A percentile compares a stretch with the other conserved stretches of the same genome.
phyloP scores from a whole-genome alignment of 1,140 invertebrate species.

The Atta cephalotes region DNA sequence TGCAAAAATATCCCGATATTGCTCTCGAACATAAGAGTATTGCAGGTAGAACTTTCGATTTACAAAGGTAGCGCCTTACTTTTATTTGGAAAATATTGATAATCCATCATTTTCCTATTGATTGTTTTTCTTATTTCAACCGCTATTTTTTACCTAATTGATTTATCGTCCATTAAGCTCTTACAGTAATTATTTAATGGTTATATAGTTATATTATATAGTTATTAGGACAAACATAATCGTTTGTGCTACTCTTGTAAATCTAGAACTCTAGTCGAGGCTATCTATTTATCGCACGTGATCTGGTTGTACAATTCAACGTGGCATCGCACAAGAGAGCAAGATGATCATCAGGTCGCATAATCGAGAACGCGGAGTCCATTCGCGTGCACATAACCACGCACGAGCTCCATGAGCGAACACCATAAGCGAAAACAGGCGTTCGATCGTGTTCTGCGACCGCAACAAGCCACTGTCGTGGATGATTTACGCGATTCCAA shows the following conservation, averaged over 20 bases:
- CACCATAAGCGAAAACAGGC: constrained; percentile 35
- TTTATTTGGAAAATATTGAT: too few species aligned
- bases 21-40: background rate
- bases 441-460: constrained; percentile 41
- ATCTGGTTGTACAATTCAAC: constrained; percentile 75
- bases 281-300: constrained; percentile 69
- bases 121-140: too few species aligned
- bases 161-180: too few species aligned
- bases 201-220: too few species aligned
- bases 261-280: too few species aligned
- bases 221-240: too few species aligned
- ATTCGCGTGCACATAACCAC: constrained; percentile 33
- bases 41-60: constrained; percentile 27
- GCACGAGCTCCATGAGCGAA: constrained; percentile 31
- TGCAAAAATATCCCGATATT: background rate
- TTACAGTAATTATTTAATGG: too few species aligned
- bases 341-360: constrained; percentile 75
- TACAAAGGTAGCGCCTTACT: too few species aligned
- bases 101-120: too few species aligned
- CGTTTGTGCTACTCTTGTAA: too few species aligned
- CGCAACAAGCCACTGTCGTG: constrained; percentile 34
- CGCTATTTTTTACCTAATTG: too few species aligned
- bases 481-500: constrained; percentile 73
- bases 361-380: constrained; percentile 74
- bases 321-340: constrained; percentile 70